Evolutionary conservation across 1,140 invertebrate species (phyloP).

Genomic region (Calephelis virginiensis): DNA sequence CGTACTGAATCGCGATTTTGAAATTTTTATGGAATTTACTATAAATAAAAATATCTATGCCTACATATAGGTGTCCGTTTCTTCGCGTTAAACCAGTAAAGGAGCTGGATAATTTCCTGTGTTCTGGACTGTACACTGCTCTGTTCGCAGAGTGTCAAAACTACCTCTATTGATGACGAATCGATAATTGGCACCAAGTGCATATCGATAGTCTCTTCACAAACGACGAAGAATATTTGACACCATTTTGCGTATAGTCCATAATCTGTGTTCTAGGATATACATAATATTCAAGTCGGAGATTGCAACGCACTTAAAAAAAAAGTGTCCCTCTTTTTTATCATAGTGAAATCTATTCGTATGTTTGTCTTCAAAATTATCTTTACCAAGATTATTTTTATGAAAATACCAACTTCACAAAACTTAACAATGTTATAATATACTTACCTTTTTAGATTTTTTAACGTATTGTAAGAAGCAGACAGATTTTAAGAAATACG

Average conservation of each 20-base stretch:
- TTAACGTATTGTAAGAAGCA: too few species aligned
- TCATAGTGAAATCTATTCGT: too few species aligned
- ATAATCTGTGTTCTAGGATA: too few species aligned
- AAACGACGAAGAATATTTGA: constrained; percentile 61
- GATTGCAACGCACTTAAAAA: too few species aligned
- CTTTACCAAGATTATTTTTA: too few species aligned
- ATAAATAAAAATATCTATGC: constrained; percentile 35
- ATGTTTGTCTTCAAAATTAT: too few species aligned
- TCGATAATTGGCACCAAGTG: constrained; percentile 64
- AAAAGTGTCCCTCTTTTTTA: too few species aligned
- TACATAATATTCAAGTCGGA: too few species aligned
- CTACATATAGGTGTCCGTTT: constrained; percentile 49
- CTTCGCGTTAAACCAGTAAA: constrained; percentile 60
- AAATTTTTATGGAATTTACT: constrained; percentile 40
- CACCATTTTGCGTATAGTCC: constrained; percentile 39
- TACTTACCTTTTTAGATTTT: too few species aligned
- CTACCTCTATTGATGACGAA: constrained; percentile 57
- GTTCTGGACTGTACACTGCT: constrained; percentile 24
- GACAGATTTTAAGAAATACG: too few species aligned
- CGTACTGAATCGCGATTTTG: constrained; percentile 44
- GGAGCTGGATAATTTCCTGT: constrained; percentile 52
- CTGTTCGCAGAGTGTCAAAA: constrained; percentile 28
- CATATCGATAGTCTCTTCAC: constrained; percentile 45
- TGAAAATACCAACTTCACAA: too few species aligned
- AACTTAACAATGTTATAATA: too few species aligned